Percentiles rank a stretch among this genome's conserved stretches.
These are phyloP conservation scores for Heliothis subflexa DNA, from an alignment of 1,140 invertebrate genomes.

Conservation along the genomic window DNA sequence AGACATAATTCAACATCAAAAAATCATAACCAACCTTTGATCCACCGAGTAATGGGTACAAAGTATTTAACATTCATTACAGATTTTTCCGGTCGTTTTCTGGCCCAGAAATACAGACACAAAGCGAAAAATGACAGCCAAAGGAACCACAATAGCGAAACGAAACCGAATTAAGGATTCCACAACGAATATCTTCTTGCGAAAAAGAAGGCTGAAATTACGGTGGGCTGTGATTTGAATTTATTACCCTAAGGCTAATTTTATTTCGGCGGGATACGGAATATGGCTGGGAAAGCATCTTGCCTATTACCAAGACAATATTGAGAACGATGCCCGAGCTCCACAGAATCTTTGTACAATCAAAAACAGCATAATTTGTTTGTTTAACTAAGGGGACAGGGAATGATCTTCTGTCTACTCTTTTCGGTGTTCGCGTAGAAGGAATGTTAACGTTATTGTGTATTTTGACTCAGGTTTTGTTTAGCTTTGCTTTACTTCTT, in stretches of 20 bases:
- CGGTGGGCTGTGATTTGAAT: constrained; percentile 76
- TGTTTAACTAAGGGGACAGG: constrained; percentile 49
- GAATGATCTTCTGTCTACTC: constrained; percentile 35
- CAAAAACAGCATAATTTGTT: constrained; percentile 60
- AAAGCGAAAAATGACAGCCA: constrained; percentile 62
- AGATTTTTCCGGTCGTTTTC: constrained; percentile 29
- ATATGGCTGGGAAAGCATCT: constrained; percentile 64
- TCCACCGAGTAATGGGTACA: neutral
- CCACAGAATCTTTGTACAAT: constrained; percentile 65
- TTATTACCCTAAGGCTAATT: constrained; percentile 78
- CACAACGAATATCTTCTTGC: constrained; percentile 69
- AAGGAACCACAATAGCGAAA: constrained; percentile 67
- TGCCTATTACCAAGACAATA: constrained; percentile 69
- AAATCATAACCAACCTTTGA: neutral
- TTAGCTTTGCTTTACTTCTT: neutral
- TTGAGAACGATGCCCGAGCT: constrained; percentile 63
- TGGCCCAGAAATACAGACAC: constrained; percentile 43
- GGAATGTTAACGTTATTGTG: constrained; percentile 39
- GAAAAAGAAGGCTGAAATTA: constrained; percentile 75
- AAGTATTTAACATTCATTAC: constrained; percentile 39
- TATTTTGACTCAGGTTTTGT: constrained; percentile 2
- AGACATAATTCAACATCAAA: too few relatives aligned
- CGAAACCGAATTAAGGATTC: constrained; percentile 75
- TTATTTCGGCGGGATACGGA: constrained; percentile 70
- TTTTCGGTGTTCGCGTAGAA: constrained; percentile 40